Evolutionary conservation across 2,113 vertebrate species (phyloP), one percentile per base, ranked within the genome.

Genomic region (Trochalopteron elliotii): DNA sequence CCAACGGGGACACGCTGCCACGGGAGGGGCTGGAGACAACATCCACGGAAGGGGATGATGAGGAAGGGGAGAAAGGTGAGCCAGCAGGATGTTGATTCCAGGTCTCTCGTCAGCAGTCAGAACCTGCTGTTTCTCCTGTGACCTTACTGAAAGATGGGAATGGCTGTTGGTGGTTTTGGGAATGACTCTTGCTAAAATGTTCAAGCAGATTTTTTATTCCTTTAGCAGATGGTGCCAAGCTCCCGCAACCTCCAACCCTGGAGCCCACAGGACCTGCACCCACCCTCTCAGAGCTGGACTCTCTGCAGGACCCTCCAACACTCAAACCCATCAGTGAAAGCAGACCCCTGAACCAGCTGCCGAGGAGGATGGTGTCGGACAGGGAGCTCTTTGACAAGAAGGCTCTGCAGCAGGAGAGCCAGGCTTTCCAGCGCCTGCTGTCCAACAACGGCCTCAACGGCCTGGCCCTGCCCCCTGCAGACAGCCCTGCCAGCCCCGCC

Each of bases 251-350:
- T 81, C 99, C 99, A 15, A 99, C 98, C 82, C 98, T 99, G 96
- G 99, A 99, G 94, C 99, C 98, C 52, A 99, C 99, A 4, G 98
- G 99, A 91, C 98, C 98, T 0, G 98, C 98, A 28, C 99, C 98
- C 56, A 98, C 98, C 74, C 97, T 99, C 42, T 98, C 98, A 6
- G 98, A 97, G 42, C 98, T 98, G 75, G 99, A 99, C 45, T 95
- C 98, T 42, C 98, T 98, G 75, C 98, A 98, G 89, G 99, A 99
- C 24, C 99, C 99, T 68, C 99, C 99, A 8, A 99, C 97, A 4
- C 98, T 99, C 95, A 98, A 98, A 95, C 99, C 99, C 68, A 99
- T 99, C 97, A 98, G 92, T 33, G 97, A 99, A 52, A 98, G 96
- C 90, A 98, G 96, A 94, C 87, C 98, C 75, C 92, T 97, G 89